Conservation (phyloP, 2,888 invertebrate species). For the Drosophila trichaetosa region DNA sequence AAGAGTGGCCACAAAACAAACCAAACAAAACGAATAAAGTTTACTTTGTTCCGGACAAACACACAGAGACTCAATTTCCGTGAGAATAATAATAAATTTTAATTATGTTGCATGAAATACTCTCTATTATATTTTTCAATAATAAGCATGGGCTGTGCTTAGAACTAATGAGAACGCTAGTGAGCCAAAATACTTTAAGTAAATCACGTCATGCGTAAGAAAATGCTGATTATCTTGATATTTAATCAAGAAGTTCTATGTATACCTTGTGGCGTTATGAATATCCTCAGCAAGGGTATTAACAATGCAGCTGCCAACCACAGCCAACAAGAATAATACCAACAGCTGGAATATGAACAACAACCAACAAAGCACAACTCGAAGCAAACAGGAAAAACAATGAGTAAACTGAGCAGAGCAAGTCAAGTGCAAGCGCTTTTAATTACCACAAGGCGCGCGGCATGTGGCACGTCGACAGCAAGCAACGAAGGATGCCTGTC, state of each 20-base stretch:
- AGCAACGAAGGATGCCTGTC: slow-evolving; percentile 10
- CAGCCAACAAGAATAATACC: slow-evolving; percentile 7
- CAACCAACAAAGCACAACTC: slow-evolving; percentile 25
- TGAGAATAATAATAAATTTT: neutral
- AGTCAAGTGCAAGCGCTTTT: slow-evolving; percentile 59
- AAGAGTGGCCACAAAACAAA: slow-evolving; percentile 15
- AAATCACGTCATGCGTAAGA: neutral
- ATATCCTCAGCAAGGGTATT: slow-evolving; percentile 9
- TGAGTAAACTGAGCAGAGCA: slow-evolving; percentile 31
- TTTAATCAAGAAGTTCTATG: neutral
- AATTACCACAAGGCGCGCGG: slow-evolving; percentile 65
- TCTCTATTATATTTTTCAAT: neutral
- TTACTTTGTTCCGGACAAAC: slow-evolving; percentile 23
- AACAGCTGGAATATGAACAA: neutral
- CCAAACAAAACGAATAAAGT: slow-evolving; percentile 22
- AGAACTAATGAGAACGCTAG: neutral
- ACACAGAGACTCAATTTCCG: slow-evolving; percentile 9
- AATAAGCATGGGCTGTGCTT: neutral
- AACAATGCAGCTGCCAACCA: slow-evolving; percentile 1
- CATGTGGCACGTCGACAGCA: slow-evolving; percentile 41
- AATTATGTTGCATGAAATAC: neutral
- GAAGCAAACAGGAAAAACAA: slow-evolving; percentile 19
- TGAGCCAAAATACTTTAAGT: neutral
- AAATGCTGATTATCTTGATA: neutral
- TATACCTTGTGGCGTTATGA: neutral